Percentiles rank a stretch among this genome's conserved stretches.
phyloP scores from a whole-genome alignment of 2,113 vertebrate genomes.

The Rhipidura dahli region DNA sequence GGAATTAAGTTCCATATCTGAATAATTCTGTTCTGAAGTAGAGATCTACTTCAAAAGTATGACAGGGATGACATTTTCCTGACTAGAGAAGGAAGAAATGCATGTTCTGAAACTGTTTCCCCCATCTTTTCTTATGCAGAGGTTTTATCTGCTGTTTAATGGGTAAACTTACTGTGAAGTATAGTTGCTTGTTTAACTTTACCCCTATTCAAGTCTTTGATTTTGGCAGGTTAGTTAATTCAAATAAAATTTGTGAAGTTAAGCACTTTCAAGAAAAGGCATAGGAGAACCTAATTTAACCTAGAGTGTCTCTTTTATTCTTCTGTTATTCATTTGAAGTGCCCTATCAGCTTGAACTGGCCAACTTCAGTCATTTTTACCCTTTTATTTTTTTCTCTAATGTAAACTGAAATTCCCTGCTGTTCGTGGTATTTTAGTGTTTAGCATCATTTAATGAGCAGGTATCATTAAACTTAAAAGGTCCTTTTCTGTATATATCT shows the following conservation, averaged over 20 bases:
- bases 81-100: conserved; percentile 39
- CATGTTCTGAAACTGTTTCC: conserved; percentile 60
- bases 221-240: conserved; percentile 94
- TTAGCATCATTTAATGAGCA: conserved; percentile 92
- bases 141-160: conserved; percentile 85
- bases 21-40: conserved; percentile 50
- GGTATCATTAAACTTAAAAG: conserved; percentile 95
- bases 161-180: conserved; percentile 92
- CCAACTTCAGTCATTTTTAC: conserved; percentile 97
- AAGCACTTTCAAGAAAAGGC: conserved; percentile 84
- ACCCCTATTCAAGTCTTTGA: conserved; percentile 88
- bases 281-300: conserved; percentile 96
- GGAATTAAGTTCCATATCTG: neutral
- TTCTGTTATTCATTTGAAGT: conserved; percentile 94
- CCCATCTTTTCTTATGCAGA: conserved; percentile 79
- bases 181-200: conserved; percentile 93
- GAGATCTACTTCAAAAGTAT: conserved; percentile 55
- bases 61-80: conserved; percentile 54
- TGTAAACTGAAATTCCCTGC: conserved; percentile 95
- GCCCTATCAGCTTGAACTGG: conserved; percentile 96
- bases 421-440: conserved; percentile 90
- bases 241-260: conserved; percentile 94
- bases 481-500: conserved; percentile 80
- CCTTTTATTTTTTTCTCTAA: conserved; percentile 94
- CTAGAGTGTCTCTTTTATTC: conserved; percentile 93